Evolutionary conservation across 2,888 invertebrate genomes (phyloP).

Genomic region (Drepanosiphum platanoidis): DNA sequence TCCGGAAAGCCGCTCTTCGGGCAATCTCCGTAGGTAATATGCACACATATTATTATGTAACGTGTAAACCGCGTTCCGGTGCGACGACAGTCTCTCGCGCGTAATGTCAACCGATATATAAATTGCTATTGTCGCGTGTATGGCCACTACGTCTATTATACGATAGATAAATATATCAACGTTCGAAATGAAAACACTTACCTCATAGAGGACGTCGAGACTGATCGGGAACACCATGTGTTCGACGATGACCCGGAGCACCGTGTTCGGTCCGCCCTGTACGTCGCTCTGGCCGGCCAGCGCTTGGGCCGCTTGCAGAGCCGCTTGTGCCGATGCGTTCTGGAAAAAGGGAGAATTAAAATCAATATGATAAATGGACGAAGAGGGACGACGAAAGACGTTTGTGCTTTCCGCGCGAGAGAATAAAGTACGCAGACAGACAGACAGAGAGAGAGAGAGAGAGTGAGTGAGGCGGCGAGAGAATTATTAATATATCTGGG

Average conservation of each 20-base stretch:
- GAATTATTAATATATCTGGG: slow-evolving; percentile 43
- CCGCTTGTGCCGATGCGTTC: slow-evolving; percentile 86
- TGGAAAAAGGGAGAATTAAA: slow-evolving; percentile 67
- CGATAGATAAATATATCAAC: not conserved
- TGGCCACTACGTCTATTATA: not conserved
- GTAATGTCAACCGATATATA: too few relatives aligned
- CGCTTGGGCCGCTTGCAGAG: slow-evolving; percentile 86
- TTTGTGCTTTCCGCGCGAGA: not conserved
- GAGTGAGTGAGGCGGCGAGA: not conserved
- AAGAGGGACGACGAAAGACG: not conserved
- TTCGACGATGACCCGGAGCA: slow-evolving; percentile 97
- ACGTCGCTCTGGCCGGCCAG: slow-evolving; percentile 74
- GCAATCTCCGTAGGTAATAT: not conserved
- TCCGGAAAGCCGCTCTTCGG: not conserved
- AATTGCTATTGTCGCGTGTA: not conserved
- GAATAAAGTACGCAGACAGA: not conserved
- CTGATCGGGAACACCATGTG: slow-evolving; percentile 99
- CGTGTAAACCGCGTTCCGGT: too few relatives aligned
- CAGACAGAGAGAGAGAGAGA: not conserved
- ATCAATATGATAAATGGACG: slow-evolving; percentile 25
- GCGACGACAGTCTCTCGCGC: too few relatives aligned
- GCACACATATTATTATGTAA: too few relatives aligned
- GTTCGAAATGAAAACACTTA: slow-evolving; percentile 67
- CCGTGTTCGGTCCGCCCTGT: slow-evolving; percentile 93
- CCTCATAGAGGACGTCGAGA: slow-evolving; percentile 93